phyloP scores from a whole-genome alignment of 1,140 invertebrate genomes.

The Pseudomyrmex gracilis region DNA sequence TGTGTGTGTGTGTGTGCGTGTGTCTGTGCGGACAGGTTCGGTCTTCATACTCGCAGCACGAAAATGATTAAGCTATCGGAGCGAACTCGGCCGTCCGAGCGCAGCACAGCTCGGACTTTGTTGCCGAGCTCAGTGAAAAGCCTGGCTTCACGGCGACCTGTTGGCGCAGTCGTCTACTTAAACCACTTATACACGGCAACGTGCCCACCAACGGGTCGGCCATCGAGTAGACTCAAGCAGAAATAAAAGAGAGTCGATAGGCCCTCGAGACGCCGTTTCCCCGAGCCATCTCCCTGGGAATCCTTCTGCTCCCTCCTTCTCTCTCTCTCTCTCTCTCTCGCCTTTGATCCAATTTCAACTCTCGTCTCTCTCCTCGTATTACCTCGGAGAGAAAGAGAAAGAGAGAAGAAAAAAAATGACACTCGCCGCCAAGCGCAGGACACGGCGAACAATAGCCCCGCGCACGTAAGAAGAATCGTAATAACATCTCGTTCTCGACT shows the following conservation, averaged over 20 bases:
- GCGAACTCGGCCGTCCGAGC: conserved; percentile 18
- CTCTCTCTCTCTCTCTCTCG: background rate
- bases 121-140: conserved; percentile 42
- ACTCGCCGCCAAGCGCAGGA: conserved; percentile 34
- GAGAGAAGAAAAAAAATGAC: background rate
- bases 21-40: too few relatives aligned
- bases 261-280: conserved; percentile 47
- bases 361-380: conserved; percentile 46
- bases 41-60: conserved; percentile 33
- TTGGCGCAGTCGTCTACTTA: conserved; percentile 60
- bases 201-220: conserved; percentile 46
- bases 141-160: conserved; percentile 38
- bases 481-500: conserved; percentile 34
- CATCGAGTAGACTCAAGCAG: conserved; percentile 53
- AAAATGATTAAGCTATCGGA: conserved; percentile 53
- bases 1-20: background rate
- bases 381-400: background rate
- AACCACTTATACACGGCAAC: conserved; percentile 61
- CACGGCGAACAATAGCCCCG: conserved; percentile 7
- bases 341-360: conserved; percentile 50
- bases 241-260: conserved; percentile 62
- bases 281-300: conserved; percentile 39
- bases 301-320: background rate
- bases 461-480: conserved; percentile 40
- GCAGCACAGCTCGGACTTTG: conserved; percentile 27